Evolutionary conservation across 2,113 vertebrate species (phyloP).

Genomic region (Elephas maximus): DNA sequence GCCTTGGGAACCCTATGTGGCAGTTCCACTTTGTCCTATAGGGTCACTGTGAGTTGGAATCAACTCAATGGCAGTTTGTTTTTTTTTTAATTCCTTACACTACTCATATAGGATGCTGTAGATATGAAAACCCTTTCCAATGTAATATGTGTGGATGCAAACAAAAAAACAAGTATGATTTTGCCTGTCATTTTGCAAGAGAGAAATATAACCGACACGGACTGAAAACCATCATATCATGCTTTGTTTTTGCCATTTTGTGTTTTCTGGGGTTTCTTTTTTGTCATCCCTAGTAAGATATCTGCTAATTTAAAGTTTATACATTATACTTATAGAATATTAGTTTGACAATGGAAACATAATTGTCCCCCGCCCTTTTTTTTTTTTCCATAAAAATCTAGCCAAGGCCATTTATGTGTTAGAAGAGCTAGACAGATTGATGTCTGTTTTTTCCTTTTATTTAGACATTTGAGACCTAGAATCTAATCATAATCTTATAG

Average conservation of each 20-base stretch:
- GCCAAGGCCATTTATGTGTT: constrained; percentile 78
- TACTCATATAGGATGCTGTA: constrained; percentile 99
- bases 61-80: no score
- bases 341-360: constrained; percentile 65
- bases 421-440: constrained; percentile 20
- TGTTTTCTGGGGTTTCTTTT: constrained; percentile 70
- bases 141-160: constrained; percentile 96
- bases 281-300: constrained; percentile 73
- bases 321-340: constrained; percentile 65
- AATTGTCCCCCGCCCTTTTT: background rate
- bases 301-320: constrained; percentile 78
- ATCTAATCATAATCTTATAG: constrained; percentile 70
- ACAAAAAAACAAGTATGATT: constrained; percentile 98
- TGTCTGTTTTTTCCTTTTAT: constrained; percentile 32
- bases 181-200: constrained; percentile 98
- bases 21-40: no score
- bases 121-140: constrained; percentile 98
- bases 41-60: no score
- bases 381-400: constrained; percentile 61
- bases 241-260: constrained; percentile 79
- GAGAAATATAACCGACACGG: constrained; percentile 96
- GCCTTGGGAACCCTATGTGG: no score
- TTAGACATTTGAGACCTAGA: constrained; percentile 62
- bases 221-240: constrained; percentile 73
- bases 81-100: constrained; percentile 93